A percentile compares a stretch with the other conserved stretches of the same genome.
These are phyloP conservation scores for Sardina pilchardus DNA, from an alignment of 2,113 vertebrate species.

Conservation along the genomic window DNA sequence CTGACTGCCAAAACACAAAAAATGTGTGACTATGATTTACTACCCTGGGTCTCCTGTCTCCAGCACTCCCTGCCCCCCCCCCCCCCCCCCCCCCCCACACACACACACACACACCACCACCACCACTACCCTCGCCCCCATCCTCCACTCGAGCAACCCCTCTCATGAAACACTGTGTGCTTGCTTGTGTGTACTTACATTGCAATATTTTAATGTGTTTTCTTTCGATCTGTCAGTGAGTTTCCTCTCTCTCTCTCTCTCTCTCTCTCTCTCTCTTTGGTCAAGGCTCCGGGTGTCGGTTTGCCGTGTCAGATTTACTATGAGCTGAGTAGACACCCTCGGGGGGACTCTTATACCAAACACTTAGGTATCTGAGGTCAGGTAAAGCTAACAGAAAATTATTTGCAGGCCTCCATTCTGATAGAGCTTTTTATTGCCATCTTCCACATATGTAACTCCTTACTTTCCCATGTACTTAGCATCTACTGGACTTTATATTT, in stretches of 20 bases:
- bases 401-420: conserved; percentile 15
- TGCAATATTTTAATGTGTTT: conserved; percentile 49
- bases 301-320: conserved; percentile 37
- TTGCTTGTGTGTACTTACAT: conserved; percentile 49
- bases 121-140: no score
- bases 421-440: not conserved
- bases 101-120: no score
- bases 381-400: conserved; percentile 21
- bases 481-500: not conserved
- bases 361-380: not conserved
- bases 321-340: conserved; percentile 21
- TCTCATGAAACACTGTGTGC: conserved; percentile 44
- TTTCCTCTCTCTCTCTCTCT: conserved; percentile 37
- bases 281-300: conserved; percentile 33
- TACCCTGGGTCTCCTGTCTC: not conserved
- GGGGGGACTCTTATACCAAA: conserved; percentile 29
- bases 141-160: not conserved
- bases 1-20: conserved; percentile 1
- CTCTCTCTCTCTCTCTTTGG: conserved; percentile 26
- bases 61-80: not conserved
- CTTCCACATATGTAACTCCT: not conserved
- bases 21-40: conserved; percentile 35
- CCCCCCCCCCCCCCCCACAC: not conserved
- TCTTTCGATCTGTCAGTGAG: conserved; percentile 18
- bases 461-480: not conserved